Evolutionary conservation across 2,888 invertebrate species (phyloP), one percentile per base, ranked within the genome.

Genomic region (Hydriomena furcata): DNA sequence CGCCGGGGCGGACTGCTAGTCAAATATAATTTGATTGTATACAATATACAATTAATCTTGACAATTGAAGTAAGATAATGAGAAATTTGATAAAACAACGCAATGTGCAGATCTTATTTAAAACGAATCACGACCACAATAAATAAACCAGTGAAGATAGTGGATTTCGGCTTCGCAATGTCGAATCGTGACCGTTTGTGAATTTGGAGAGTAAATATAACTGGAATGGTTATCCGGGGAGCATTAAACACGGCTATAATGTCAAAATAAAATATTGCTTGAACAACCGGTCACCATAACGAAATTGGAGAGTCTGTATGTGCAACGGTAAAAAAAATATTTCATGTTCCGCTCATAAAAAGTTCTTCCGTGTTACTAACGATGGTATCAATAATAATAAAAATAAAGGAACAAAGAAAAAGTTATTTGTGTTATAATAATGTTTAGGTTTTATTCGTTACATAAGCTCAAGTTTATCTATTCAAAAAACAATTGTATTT

Each of bases 231-330:
- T 75, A 73, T 76, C 74, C 66, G 65, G 68, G 68, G 71, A 68
- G 73, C 72, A 73, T 76, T 77, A 73, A 75, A 68, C 68, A 12
- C 8, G 74, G 77, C 79, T 81, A 80, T 79, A 81, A 78, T 72
- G 73, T 77, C 74, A 66, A 76, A 70, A 73, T 82, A 79, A 84
- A 79, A 82, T 85, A 82, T 79, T 63, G 70, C 68, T 71, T 73
- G 71, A 72, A 73, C 68, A 71, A 64, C 70, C 38, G 38, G 32
- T 48, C 78, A 6, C 8, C 17, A n/a, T n/a, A n/a, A n/a, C n/a
- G n/a, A 32, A 17, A 17, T 8, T 20, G 10, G 7, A 20, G 5
- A 1, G 21, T 35, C 7, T 23, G 35, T 23, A 1, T 23, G 11
- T 35, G n/a, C n/a, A n/a, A n/a, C n/a, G n/a, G n/a, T n/a, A n/a